These are phyloP conservation scores for Stenolophus ochropezus DNA, from an alignment of 2,888 invertebrate genomes.

Conservation along the genomic window DNA sequence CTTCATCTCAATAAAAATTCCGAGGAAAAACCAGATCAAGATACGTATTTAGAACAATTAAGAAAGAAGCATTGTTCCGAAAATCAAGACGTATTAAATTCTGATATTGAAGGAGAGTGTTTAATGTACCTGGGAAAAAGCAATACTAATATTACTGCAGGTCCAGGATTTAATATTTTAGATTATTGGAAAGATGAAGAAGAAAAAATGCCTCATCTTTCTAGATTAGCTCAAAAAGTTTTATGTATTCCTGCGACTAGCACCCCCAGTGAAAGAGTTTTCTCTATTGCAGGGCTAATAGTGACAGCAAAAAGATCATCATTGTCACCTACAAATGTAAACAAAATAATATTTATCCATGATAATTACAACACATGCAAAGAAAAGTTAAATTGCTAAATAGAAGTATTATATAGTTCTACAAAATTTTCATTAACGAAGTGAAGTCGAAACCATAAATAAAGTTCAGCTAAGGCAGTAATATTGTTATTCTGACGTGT, in stretches of 20 bases:
- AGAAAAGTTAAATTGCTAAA: not conserved
- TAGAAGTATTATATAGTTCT: not conserved
- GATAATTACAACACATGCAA: constrained; percentile 45
- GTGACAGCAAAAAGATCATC: constrained; percentile 60
- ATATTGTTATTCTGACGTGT: no score
- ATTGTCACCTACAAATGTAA: constrained; percentile 46
- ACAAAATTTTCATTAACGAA: not conserved
- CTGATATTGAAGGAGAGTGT: not conserved
- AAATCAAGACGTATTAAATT: not conserved
- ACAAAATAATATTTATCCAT: constrained; percentile 58
- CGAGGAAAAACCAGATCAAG: not conserved
- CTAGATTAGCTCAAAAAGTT: constrained; percentile 41
- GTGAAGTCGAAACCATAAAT: no score
- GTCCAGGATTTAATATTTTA: not conserved
- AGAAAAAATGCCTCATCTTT: not conserved
- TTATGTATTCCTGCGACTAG: constrained; percentile 61
- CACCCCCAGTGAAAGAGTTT: constrained; percentile 61
- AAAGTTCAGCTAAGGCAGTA: no score
- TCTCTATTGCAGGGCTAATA: constrained; percentile 60
- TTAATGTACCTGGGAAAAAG: not conserved
- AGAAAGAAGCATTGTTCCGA: not conserved
- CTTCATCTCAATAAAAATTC: not conserved
- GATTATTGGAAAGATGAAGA: not conserved
- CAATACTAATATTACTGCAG: not conserved
- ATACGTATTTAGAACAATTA: not conserved